Evolutionary conservation across 2,888 invertebrate species (phyloP), one percentile per base, ranked within the genome.

Genomic region (Tenodera sinensis): DNA sequence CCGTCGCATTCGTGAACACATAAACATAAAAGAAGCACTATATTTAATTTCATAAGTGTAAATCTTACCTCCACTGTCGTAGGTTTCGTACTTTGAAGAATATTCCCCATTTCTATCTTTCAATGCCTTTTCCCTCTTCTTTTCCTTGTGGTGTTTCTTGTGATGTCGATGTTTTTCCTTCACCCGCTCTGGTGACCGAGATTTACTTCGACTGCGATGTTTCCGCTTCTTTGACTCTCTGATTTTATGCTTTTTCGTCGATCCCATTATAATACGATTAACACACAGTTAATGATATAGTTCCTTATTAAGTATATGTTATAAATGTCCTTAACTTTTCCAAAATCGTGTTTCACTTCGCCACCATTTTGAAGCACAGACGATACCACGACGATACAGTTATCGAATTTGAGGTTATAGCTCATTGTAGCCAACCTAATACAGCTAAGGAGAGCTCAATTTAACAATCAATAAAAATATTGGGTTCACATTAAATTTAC

Each of bases 221-320:
- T 96, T 96, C 92, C 95, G 95, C 93, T 96, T 96, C 92, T 96
- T 95, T 4, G 94, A 94, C 83, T 96, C 96, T 92, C 95, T 94
- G 83, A 93, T 93, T 92, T 96, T 96, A 92, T 96, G 96, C 92
- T 96, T 96, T 93, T 96, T 96, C 92, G 94, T 94, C 30, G 96
- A 96, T 91, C 96, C 96, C 96, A 96, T 96, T 3, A 15, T 84
- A 30, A 12, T 14, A 82, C 3, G 4, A 25, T 71, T 20, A 20
- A 20, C 20, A 71, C 15, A 71, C 54, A 71, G 20, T 71, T 71
- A 54, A 7, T 20, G 2, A 71, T 20, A 71, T 25, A 8, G 20
- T 71, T 20, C 15, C 6, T 71, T 71, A 20, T 15, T 71, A 71
- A 20, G 15, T 54, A 71, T 71, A 71, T 71, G 3, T 3, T 71